A percentile compares a stretch with the other conserved stretches of the same genome.
These are phyloP conservation scores for Turritopsis rubra DNA, from an alignment of 30 jellyfish, hydroid and myxozoan genomes.

Conservation along the genomic window DNA sequence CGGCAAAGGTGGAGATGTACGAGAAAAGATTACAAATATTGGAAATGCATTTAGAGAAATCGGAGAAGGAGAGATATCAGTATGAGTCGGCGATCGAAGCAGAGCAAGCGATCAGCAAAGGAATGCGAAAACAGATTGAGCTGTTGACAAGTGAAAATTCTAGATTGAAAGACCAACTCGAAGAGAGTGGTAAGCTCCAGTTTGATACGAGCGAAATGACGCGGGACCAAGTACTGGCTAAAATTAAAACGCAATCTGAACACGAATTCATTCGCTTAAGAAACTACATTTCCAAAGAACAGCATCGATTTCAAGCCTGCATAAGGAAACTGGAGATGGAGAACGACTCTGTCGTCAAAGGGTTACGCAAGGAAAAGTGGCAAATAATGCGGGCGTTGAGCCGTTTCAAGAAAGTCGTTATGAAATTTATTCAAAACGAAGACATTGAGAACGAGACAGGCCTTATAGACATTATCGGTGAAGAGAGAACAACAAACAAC, in stretches of 20 bases:
- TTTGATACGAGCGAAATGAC: background rate
- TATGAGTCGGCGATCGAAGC: background rate
- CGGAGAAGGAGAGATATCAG: background rate
- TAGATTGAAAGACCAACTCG: background rate
- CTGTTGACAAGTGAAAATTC: background rate
- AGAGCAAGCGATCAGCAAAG: background rate
- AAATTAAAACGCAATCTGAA: constrained; percentile 1
- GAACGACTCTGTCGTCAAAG: background rate
- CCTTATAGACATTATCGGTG: background rate
- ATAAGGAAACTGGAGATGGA: constrained; percentile 6
- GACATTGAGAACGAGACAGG: background rate
- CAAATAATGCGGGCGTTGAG: background rate
- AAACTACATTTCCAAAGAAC: constrained; percentile 17
- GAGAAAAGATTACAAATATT: background rate
- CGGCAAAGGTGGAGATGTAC: background rate
- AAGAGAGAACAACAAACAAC: background rate
- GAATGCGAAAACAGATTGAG: background rate
- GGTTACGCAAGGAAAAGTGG: background rate
- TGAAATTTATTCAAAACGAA: background rate
- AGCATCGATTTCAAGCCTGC: constrained; percentile 20
- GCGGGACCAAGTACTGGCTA: background rate
- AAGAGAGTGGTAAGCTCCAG: background rate
- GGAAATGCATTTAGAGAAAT: background rate
- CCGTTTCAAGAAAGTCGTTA: background rate
- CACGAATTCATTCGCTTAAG: background rate